phyloP scores from a whole-genome alignment of 2,797 vertebrate genomes.

The Scarus forsteni region DNA sequence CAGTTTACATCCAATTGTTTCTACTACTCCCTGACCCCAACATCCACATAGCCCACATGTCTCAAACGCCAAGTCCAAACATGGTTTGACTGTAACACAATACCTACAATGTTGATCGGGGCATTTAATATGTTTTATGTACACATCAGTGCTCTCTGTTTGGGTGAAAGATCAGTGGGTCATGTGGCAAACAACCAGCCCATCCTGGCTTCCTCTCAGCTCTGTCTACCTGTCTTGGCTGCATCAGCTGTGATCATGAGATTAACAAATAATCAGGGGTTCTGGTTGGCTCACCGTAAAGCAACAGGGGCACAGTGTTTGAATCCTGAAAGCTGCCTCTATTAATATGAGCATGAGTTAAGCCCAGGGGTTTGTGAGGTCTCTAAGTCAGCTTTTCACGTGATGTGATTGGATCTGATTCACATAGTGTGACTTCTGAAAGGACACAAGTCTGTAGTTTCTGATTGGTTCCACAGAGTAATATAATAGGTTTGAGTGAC shows the following conservation, averaged over 20 bases:
- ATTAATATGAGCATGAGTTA: slow-evolving; percentile 78
- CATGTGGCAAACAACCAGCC: slow-evolving; percentile 24
- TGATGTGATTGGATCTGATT: slow-evolving; percentile 44
- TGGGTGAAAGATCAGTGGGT: slow-evolving; percentile 32
- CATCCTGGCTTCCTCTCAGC: slow-evolving; percentile 20
- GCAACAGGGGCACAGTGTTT: slow-evolving; percentile 36
- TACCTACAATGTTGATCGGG: slow-evolving; percentile 7
- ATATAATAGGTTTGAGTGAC: slow-evolving; percentile 30
- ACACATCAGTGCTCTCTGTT: slow-evolving; percentile 2
- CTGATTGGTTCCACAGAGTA: slow-evolving; percentile 6
- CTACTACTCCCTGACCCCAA: slow-evolving; percentile 44
- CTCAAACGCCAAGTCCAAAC: slow-evolving; percentile 51
- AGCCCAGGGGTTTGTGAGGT: slow-evolving; percentile 56
- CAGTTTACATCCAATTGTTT: slow-evolving; percentile 58
- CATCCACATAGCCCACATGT: slow-evolving; percentile 27
- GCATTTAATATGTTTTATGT: slow-evolving; percentile 18
- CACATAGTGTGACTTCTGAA: slow-evolving; percentile 34
- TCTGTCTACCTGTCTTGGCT: slow-evolving; percentile 15
- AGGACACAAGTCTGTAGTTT: slow-evolving; percentile 31
- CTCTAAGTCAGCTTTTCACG: slow-evolving; percentile 64
- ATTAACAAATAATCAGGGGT: slow-evolving; percentile 65
- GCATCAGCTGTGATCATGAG: slow-evolving; percentile 17
- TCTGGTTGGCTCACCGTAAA: slow-evolving; percentile 40
- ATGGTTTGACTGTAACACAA: slow-evolving; percentile 54
- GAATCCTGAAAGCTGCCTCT: slow-evolving; percentile 60